Conservation (phyloP, 1,140 invertebrate species). For the Lepidotrigona ventralis region DNA sequence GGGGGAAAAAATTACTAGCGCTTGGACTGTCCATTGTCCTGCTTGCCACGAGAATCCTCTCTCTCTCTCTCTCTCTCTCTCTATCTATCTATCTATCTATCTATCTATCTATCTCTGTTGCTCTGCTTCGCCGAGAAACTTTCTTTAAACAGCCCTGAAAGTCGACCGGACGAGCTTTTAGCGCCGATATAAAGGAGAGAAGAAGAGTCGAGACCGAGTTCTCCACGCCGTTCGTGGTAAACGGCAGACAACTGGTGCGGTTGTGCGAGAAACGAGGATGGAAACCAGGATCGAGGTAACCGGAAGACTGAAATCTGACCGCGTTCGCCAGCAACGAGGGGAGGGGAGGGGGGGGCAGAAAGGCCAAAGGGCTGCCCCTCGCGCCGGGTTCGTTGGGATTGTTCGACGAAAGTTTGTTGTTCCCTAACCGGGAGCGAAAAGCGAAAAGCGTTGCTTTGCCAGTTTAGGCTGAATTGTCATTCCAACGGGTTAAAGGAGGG, state of each 20-base stretch:
- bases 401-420: conserved; percentile 50
- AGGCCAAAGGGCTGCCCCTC: conserved; percentile 8
- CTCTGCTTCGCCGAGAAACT: conserved; percentile 36
- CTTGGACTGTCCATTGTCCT: conserved; percentile 49
- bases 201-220: neutral
- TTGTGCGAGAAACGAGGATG: conserved; percentile 2
- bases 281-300: conserved; percentile 37
- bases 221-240: neutral
- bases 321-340: neutral
- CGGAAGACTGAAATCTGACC: conserved; percentile 42
- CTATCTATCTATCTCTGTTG: too few species aligned
- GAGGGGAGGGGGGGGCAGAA: conserved; percentile 1
- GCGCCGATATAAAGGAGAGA: conserved; percentile 26
- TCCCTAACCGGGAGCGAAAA: neutral
- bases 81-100: too few species aligned
- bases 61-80: neutral
- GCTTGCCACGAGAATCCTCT: conserved; percentile 3
- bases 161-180: conserved; percentile 38
- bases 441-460: conserved; percentile 44
- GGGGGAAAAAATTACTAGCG: conserved; percentile 41
- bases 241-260: neutral
- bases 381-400: conserved; percentile 29
- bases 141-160: conserved; percentile 56
- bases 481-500: conserved; percentile 37
- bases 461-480: conserved; percentile 41